Conservation (phyloP, 2,113 vertebrate species). For the Agapornis roseicollis region DNA sequence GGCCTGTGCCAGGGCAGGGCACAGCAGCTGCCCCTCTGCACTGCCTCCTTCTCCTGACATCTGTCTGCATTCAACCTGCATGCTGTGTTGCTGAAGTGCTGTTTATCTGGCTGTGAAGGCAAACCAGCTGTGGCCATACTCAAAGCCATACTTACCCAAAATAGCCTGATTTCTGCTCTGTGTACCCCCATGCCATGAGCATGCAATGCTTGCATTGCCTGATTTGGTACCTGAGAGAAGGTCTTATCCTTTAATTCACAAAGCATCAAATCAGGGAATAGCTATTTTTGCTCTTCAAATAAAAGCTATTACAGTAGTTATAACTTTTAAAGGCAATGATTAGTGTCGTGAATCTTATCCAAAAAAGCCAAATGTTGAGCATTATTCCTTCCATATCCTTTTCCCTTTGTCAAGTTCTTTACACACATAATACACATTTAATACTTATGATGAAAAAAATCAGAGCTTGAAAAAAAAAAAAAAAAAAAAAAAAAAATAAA, state of each 20-base stretch:
- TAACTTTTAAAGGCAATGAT: neutral
- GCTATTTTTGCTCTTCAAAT: neutral
- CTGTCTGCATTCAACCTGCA: neutral
- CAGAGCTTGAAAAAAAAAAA: neutral
- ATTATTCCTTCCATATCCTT: neutral
- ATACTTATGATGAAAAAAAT: neutral
- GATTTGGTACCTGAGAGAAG: neutral
- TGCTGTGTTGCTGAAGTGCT: neutral
- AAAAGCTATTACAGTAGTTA: neutral
- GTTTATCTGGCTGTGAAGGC: neutral
- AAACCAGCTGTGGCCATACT: neutral
- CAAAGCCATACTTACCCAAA: neutral
- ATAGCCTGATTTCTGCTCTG: neutral
- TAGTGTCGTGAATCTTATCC: neutral
- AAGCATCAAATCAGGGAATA: neutral
- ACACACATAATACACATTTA: neutral
- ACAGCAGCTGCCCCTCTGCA: neutral
- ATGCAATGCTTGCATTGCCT: neutral
- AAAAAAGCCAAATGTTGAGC: neutral
- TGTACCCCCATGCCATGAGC: accelerated
- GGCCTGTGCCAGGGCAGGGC: neutral
- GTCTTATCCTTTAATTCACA: neutral
- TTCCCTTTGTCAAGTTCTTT: neutral
- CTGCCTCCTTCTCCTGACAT: neutral
- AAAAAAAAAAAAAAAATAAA: neutral